Evolutionary conservation across 2,113 vertebrate genomes (phyloP).

Genomic region (Amblyopsis rosae): DNA sequence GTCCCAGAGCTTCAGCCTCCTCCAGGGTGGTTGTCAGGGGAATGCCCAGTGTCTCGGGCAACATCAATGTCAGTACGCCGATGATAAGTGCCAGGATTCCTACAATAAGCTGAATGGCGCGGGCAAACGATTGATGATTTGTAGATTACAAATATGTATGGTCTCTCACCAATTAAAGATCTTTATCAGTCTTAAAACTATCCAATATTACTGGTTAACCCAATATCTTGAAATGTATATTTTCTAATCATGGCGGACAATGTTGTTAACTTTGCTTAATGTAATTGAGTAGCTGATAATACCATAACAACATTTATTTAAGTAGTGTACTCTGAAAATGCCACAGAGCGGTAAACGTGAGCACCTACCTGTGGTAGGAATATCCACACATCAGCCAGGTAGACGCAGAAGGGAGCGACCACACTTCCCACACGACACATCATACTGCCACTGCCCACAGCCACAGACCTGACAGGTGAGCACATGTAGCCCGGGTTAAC

Average conservation of each 20-base stretch:
- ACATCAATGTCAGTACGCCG: conserved; percentile 81
- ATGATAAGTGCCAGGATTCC: conserved; percentile 86
- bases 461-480: conserved; percentile 78
- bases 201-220: background rate
- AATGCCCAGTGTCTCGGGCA: conserved; percentile 88
- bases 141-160: background rate
- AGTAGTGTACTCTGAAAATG: background rate
- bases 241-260: no score
- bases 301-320: no score
- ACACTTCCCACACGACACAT: conserved; percentile 88
- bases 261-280: no score
- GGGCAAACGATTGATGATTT: background rate
- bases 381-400: conserved; percentile 84
- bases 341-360: no score
- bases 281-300: no score
- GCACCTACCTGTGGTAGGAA: conserved; percentile 85
- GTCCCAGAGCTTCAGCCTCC: conserved; percentile 79
- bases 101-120: conserved; percentile 80
- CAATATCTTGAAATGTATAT: background rate
- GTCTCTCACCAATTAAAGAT: background rate
- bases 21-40: conserved; percentile 84
- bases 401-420: conserved; percentile 84
- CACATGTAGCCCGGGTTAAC: background rate
- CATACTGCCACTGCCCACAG: conserved; percentile 90
- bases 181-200: background rate